Conservation (phyloP, 2,888 invertebrate genomes). For the Proisotoma minuta region DNA sequence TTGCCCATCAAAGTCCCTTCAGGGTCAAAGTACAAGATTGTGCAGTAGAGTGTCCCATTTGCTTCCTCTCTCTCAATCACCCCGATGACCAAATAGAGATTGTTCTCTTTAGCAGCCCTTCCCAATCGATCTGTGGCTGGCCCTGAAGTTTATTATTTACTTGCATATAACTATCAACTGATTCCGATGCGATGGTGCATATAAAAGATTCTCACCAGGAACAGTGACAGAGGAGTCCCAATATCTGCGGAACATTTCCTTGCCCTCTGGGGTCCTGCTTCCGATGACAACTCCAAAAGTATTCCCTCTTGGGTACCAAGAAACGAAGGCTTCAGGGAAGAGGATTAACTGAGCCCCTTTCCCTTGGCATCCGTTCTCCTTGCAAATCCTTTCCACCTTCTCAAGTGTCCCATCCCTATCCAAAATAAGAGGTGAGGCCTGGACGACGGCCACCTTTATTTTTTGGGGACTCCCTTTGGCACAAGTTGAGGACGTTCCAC, state of each 20-base stretch:
- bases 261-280: constrained; percentile 25
- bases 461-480: no score
- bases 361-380: constrained; percentile 18
- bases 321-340: constrained; percentile 39
- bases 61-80: constrained; percentile 31
- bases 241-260: constrained; percentile 32
- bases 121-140: constrained; percentile 25
- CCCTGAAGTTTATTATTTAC: constrained; percentile 6
- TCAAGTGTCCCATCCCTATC: constrained; percentile 27
- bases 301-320: constrained; percentile 34
- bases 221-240: constrained; percentile 34
- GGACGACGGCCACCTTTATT: constrained; percentile 34
- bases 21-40: constrained; percentile 29
- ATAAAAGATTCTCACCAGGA: constrained; percentile 10
- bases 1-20: constrained; percentile 27
- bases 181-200: not conserved
- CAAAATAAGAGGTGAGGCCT: constrained; percentile 31
- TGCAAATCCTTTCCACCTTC: constrained; percentile 21
- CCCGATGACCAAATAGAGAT: constrained; percentile 30
- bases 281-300: constrained; percentile 11
- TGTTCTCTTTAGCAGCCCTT: constrained; percentile 21
- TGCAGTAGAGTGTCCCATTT: constrained; percentile 29
- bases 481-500: no score
- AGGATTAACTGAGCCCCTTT: constrained; percentile 32
- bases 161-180: not conserved